Conservation (phyloP, 2,113 vertebrate species). For the Plotosus lineatus region DNA sequence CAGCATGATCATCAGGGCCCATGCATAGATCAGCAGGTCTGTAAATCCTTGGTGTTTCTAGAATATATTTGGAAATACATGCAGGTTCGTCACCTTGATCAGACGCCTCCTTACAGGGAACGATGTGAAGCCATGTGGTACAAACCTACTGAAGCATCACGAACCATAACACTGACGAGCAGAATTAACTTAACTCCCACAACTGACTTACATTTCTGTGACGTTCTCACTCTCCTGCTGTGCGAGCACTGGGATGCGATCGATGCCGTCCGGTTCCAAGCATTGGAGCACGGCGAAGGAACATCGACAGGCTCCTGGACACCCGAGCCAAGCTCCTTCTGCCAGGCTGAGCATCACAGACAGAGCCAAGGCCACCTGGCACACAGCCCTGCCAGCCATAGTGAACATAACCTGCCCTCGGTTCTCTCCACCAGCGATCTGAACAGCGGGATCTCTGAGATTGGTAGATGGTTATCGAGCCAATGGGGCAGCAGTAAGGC, state of each 20-base stretch:
- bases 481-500: slow-evolving; percentile 64
- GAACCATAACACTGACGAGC: background rate
- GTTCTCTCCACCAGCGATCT: slow-evolving; percentile 18
- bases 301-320: slow-evolving; percentile 72
- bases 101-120: slow-evolving; percentile 6
- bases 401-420: slow-evolving; percentile 12
- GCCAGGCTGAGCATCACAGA: slow-evolving; percentile 55
- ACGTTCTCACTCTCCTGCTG: slow-evolving; percentile 74
- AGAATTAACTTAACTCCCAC: background rate
- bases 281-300: slow-evolving; percentile 72
- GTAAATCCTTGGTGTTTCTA: background rate
- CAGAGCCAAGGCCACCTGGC: slow-evolving; percentile 50
- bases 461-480: slow-evolving; percentile 65
- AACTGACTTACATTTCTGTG: slow-evolving; percentile 76
- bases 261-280: slow-evolving; percentile 66
- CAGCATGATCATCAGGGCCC: background rate
- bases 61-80: slow-evolving; percentile 8
- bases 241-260: slow-evolving; percentile 64
- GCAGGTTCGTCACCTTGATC: slow-evolving; percentile 35
- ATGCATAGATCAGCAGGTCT: background rate
- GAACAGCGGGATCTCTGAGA: slow-evolving; percentile 19
- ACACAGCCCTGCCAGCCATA: slow-evolving; percentile 57
- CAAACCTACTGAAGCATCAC: background rate
- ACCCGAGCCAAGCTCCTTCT: slow-evolving; percentile 55
- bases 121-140: slow-evolving; percentile 16